A percentile compares a stretch with the other conserved stretches of the same genome.
phyloP scores from a whole-genome alignment of 64 coral and sea anemone species.

The Montipora foliosa region DNA sequence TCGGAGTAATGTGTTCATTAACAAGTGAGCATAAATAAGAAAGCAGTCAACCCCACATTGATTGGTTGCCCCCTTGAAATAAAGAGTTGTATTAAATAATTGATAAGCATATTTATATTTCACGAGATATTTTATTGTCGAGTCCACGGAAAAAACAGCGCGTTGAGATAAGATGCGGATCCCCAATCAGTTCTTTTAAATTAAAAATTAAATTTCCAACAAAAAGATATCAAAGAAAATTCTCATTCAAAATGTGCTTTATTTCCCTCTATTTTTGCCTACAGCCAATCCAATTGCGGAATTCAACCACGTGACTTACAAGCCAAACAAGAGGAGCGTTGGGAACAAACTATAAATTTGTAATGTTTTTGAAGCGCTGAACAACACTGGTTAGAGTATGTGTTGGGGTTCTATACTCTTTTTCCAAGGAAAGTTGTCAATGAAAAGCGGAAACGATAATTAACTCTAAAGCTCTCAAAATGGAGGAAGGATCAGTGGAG shows the following conservation, averaged over 20 bases:
- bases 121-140: neutral
- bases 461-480: constrained; percentile 7
- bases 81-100: neutral
- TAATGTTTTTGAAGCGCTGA: constrained; percentile 62
- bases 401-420: neutral
- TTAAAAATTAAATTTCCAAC: neutral
- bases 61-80: neutral
- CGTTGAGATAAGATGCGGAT: neutral
- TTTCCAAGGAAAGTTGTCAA: neutral
- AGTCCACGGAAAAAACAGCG: neutral
- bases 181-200: neutral
- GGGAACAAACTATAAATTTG: constrained; percentile 82
- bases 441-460: neutral
- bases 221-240: neutral
- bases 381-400: neutral
- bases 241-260: neutral
- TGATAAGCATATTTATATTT: constrained; percentile 9
- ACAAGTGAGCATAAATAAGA: no score
- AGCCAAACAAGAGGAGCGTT: constrained; percentile 65
- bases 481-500: constrained; percentile 77
- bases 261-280: constrained; percentile 61
- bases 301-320: constrained; percentile 35
- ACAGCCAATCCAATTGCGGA: constrained; percentile 49
- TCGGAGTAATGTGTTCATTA: no score
- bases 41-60: no score